These are phyloP conservation scores for Chymomyza amoena DNA, from an alignment of 2,888 invertebrate genomes.

Conservation along the genomic window DNA sequence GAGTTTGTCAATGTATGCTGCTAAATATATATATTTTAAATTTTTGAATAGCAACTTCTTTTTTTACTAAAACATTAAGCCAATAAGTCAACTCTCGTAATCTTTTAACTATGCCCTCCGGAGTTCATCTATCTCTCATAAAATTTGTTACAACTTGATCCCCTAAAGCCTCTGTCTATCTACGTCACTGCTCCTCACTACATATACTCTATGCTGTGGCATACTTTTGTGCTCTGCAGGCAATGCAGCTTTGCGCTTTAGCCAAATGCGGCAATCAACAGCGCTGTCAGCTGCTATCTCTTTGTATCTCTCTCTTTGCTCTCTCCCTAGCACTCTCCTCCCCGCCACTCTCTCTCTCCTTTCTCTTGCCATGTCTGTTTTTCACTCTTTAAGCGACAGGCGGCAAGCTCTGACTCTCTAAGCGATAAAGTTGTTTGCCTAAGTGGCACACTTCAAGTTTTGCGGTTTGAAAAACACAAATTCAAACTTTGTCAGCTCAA, in stretches of 20 bases:
- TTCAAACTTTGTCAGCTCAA: constrained; percentile 45
- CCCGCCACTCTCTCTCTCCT: not conserved
- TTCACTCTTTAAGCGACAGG: not conserved
- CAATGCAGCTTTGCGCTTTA: not conserved
- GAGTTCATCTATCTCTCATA: too few species aligned
- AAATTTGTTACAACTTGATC: too few species aligned
- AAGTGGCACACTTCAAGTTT: constrained; percentile 56
- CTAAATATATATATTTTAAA: too few species aligned
- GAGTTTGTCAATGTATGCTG: too few species aligned
- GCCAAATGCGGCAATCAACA: not conserved
- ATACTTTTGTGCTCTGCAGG: not conserved
- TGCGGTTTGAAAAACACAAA: constrained; percentile 58
- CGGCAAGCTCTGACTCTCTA: constrained; percentile 16
- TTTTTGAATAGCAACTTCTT: too few species aligned
- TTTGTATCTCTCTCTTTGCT: too few species aligned
- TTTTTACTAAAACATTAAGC: too few species aligned
- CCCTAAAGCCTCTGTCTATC: too few species aligned
- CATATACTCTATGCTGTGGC: not conserved
- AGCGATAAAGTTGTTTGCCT: constrained; percentile 58
- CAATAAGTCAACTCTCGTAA: too few species aligned
- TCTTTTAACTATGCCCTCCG: too few species aligned
- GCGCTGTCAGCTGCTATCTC: not conserved
- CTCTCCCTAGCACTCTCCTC: not conserved
- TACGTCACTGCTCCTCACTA: too few species aligned
- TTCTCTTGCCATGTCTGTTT: not conserved